phyloP scores from a whole-genome alignment of 1,140 invertebrate species.

The Gonioctena quinquepunctata region DNA sequence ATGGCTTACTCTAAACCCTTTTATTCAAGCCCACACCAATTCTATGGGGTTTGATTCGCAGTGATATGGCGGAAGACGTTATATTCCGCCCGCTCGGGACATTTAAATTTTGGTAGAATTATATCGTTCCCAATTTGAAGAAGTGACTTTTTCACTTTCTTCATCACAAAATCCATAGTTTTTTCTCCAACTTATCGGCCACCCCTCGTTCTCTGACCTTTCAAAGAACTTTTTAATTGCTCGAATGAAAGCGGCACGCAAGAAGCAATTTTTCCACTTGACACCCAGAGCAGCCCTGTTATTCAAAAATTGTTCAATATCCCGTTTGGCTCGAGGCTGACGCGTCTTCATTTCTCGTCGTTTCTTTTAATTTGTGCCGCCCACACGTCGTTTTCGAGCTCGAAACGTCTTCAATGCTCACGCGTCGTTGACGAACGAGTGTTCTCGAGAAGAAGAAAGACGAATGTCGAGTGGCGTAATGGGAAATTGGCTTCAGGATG shows the following conservation, averaged over 20 bases:
- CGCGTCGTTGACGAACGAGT: conserved; percentile 4
- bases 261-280: conserved; percentile 9
- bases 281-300: conserved; percentile 14
- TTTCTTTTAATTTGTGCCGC: conserved; percentile 29
- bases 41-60: no score
- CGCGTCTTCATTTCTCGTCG: conserved; percentile 18
- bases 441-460: neutral
- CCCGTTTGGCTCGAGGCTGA: conserved; percentile 11
- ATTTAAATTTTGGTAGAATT: no score
- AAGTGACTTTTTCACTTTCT: neutral
- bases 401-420: conserved; percentile 11
- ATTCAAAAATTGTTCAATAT: conserved; percentile 33
- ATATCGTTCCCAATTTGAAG: no score
- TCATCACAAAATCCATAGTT: neutral
- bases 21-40: no score
- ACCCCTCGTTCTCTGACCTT: neutral
- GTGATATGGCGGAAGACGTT: no score
- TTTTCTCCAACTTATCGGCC: no score
- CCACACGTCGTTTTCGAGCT: conserved; percentile 16
- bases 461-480: neutral
- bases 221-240: conserved; percentile 18
- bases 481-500: neutral
- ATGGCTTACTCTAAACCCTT: no score
- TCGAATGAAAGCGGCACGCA: conserved; percentile 5
- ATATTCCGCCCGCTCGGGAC: no score